Percentiles rank a stretch among this genome's conserved stretches.
These are phyloP conservation scores for Nycticebus coucang DNA, from an alignment of 2,113 vertebrate species.

Conservation along the genomic window DNA sequence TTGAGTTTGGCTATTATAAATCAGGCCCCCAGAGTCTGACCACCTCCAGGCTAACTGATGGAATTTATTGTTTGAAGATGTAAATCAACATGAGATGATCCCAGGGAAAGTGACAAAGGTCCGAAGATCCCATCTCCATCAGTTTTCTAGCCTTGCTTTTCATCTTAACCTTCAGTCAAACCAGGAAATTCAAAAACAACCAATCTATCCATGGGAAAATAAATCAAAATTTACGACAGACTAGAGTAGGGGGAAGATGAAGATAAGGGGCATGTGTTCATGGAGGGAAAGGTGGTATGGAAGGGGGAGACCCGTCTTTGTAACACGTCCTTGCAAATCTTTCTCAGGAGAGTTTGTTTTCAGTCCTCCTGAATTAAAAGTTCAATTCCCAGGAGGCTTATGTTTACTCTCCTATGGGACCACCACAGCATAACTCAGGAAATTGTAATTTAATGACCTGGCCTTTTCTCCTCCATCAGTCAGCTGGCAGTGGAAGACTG, in stretches of 20 bases:
- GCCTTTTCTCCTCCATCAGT: neutral
- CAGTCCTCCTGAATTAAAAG: neutral
- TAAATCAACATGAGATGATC: neutral
- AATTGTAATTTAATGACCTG: neutral
- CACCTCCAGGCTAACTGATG: neutral
- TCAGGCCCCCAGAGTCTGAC: neutral
- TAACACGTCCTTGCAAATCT: conserved; percentile 4
- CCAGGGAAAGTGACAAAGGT: neutral
- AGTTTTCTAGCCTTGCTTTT: neutral
- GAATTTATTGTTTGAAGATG: neutral
- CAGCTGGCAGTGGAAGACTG: neutral
- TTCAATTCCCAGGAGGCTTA: conserved; percentile 13
- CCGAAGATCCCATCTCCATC: neutral
- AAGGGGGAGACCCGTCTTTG: neutral
- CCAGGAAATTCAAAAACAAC: conserved; percentile 28
- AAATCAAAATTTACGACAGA: neutral
- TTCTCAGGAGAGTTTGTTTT: conserved; percentile 33
- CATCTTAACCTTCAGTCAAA: conserved; percentile 2
- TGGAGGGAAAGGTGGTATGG: neutral
- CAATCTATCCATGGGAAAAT: neutral
- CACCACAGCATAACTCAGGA: neutral
- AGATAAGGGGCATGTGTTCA: neutral
- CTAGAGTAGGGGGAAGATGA: neutral
- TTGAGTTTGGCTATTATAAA: neutral
- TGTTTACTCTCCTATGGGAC: neutral